Conservation (phyloP, 23 tunicate species). For the Ascidia mentula region DNA sequence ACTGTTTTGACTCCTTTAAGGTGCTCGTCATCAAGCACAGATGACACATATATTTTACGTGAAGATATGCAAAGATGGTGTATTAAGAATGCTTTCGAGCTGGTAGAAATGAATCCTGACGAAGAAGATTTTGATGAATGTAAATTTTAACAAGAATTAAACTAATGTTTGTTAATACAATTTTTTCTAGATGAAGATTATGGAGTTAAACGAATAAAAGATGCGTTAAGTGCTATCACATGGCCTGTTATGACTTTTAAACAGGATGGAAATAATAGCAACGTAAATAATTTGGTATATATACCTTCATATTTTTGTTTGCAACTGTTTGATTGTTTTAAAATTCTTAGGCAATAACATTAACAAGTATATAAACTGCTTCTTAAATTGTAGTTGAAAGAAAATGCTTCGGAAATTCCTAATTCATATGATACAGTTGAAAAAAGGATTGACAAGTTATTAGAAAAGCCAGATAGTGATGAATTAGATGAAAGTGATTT, state of each 20-base stretch:
- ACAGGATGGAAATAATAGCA: too few species aligned
- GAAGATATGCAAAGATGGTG: neutral
- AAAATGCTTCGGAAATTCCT: neutral
- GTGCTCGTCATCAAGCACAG: neutral
- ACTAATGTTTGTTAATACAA: neutral
- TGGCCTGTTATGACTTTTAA: neutral
- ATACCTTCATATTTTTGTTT: too few species aligned
- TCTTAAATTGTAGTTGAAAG: neutral
- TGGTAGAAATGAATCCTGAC: neutral
- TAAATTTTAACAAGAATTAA: too few species aligned
- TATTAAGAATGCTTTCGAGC: neutral
- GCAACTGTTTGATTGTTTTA: too few species aligned
- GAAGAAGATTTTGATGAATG: neutral
- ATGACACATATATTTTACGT: neutral
- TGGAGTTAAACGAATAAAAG: neutral
- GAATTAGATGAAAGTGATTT: constrained; percentile 55
- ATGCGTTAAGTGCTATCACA: neutral
- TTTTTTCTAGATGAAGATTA: neutral
- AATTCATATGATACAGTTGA: neutral
- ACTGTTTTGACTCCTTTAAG: neutral
- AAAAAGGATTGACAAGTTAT: constrained; percentile 34
- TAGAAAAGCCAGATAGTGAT: neutral
- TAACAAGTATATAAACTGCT: neutral
- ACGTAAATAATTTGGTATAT: too few species aligned
- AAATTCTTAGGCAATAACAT: too few species aligned